Evolutionary conservation across 1,140 invertebrate genomes (phyloP).

Genomic region (Chrysoperla carnea): DNA sequence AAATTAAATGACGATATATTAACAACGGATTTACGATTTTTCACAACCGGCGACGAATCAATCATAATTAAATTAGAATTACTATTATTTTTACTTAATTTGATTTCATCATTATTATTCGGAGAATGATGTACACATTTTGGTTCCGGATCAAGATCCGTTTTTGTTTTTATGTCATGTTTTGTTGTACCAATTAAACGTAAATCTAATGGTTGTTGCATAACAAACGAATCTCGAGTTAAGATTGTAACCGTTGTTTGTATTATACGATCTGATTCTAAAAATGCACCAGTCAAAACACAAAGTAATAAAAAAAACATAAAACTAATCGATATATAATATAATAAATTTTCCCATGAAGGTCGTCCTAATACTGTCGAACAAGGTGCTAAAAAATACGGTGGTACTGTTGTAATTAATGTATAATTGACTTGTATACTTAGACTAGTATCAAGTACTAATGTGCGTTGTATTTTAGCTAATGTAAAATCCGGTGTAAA

Average conservation of each 20-base stretch:
- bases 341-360: constrained; percentile 57
- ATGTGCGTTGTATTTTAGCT: constrained; percentile 48
- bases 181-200: constrained; percentile 21
- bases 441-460: constrained; percentile 38
- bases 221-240: constrained; percentile 24
- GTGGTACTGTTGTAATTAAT: constrained; percentile 64
- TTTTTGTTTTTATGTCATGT: too few relatives aligned
- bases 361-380: constrained; percentile 54
- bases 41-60: too few relatives aligned
- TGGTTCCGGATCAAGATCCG: too few relatives aligned
- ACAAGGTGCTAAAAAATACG: constrained; percentile 56
- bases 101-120: too few relatives aligned
- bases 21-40: too few relatives aligned
- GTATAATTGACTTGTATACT: constrained; percentile 45
- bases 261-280: constrained; percentile 58
- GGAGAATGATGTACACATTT: too few relatives aligned
- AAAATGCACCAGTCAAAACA: constrained; percentile 46
- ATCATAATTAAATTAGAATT: too few relatives aligned
- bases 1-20: constrained; percentile 9
- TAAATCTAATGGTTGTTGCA: constrained; percentile 40
- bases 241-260: constrained; percentile 29
- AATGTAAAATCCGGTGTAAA: constrained; percentile 89
- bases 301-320: constrained; percentile 44
- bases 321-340: constrained; percentile 45
- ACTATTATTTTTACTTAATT: too few relatives aligned